A percentile compares a stretch with the other conserved stretches of the same genome.
phyloP scores from a whole-genome alignment of 1,140 invertebrate species.

The Pseudomyrmex sp. region DNA sequence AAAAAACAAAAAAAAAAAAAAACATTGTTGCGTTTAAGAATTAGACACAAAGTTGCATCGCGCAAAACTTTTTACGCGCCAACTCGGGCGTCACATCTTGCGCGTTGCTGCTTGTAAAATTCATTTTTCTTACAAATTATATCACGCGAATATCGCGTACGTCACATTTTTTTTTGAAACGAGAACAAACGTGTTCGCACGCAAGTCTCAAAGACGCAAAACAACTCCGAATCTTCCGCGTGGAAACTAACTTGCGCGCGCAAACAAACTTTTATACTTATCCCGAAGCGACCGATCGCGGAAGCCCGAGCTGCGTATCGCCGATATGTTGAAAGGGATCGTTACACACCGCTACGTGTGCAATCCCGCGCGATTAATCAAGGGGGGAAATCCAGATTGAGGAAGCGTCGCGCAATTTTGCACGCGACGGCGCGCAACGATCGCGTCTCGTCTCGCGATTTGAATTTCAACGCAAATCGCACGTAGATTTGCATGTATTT shows the following conservation, averaged over 20 bases:
- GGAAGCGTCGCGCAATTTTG: slow-evolving; percentile 1
- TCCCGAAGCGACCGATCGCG: not conserved
- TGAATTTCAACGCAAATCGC: slow-evolving; percentile 58
- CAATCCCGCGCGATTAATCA: not conserved
- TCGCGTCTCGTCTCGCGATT: slow-evolving; percentile 13
- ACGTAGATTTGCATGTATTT: not conserved
- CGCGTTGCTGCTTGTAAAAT: no score
- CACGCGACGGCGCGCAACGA: not conserved
- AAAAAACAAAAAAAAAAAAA: no score
- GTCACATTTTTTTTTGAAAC: no score
- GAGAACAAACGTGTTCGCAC: not conserved
- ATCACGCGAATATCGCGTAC: no score
- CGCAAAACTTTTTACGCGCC: no score
- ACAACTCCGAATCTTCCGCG: not conserved
- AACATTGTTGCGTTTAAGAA: no score
- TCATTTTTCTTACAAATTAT: no score
- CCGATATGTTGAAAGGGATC: not conserved
- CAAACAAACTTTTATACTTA: not conserved
- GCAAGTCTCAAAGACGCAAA: not conserved
- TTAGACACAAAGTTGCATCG: no score
- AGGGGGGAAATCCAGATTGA: not conserved
- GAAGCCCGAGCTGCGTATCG: no score
- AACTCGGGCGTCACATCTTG: no score
- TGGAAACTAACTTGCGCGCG: not conserved
- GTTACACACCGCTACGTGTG: no score